phyloP scores from a whole-genome alignment of 2,888 invertebrate species.

The Leucophenga maculata region DNA sequence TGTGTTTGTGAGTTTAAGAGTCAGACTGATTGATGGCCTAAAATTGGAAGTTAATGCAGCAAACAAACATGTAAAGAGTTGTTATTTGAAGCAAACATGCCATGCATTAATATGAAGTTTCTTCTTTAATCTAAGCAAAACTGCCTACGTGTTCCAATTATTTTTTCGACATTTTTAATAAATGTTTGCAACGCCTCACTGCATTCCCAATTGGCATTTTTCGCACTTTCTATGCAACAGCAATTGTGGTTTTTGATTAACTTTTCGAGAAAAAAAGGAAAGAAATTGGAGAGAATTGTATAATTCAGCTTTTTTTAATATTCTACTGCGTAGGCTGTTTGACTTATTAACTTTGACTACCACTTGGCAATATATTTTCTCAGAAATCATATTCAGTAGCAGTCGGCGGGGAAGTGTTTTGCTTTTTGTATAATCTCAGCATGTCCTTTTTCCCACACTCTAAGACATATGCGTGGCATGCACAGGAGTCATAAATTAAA shows the following conservation, averaged over 20 bases:
- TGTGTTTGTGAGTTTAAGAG: neutral
- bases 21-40: constrained; percentile 12
- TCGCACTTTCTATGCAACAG: neutral
- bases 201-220: constrained; percentile 1
- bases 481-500: constrained; percentile 1
- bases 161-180: constrained; percentile 57
- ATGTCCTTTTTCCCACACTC: neutral
- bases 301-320: neutral
- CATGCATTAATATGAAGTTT: neutral
- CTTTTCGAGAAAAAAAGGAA: neutral
- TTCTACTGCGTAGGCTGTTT: neutral
- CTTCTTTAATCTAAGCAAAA: constrained; percentile 15
- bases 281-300: no score
- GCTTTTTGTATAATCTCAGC: no score
- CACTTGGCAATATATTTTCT: neutral
- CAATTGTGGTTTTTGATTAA: constrained; percentile 12
- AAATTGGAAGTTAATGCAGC: constrained; percentile 58
- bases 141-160: constrained; percentile 58
- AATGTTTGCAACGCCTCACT: constrained; percentile 45
- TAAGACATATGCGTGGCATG: neutral
- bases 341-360: neutral
- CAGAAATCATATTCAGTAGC: constrained; percentile 6
- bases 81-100: constrained; percentile 32
- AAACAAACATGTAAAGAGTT: constrained; percentile 45
- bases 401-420: no score